Conservation (phyloP, 1,140 invertebrate species). For the Laodelphax striatellus region DNA sequence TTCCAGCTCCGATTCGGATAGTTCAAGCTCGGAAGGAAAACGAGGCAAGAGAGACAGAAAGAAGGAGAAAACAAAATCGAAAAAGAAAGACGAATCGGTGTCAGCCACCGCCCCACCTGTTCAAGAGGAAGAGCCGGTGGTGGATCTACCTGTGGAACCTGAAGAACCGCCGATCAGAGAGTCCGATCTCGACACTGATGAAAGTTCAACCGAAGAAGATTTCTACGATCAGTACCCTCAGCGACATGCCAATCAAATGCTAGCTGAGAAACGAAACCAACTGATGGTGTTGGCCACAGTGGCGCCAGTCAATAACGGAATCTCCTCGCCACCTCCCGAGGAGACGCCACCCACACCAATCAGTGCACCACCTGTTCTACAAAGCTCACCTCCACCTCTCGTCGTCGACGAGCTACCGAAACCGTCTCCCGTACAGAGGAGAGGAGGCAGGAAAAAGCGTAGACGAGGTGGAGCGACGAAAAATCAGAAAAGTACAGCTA, state of each 20-base stretch:
- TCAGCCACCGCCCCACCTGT: slow-evolving; percentile 1
- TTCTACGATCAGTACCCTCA: slow-evolving; percentile 75
- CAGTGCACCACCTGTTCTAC: neutral
- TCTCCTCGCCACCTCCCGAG: slow-evolving; percentile 17
- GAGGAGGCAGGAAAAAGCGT: too few relatives aligned
- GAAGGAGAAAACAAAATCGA: slow-evolving; percentile 27
- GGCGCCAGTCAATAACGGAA: slow-evolving; percentile 42
- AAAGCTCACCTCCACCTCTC: neutral
- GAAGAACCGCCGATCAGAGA: slow-evolving; percentile 47
- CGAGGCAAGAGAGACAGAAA: slow-evolving; percentile 29
- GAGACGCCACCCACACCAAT: neutral
- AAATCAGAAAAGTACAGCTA: too few relatives aligned
- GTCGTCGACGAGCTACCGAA: too few relatives aligned
- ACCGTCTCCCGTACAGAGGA: too few relatives aligned
- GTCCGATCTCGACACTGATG: slow-evolving; percentile 69
- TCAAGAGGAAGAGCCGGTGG: slow-evolving; percentile 10
- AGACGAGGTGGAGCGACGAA: too few relatives aligned
- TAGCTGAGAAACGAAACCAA: slow-evolving; percentile 57
- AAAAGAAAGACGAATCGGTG: slow-evolving; percentile 27
- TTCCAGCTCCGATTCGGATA: slow-evolving; percentile 55
- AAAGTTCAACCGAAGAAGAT: slow-evolving; percentile 74
- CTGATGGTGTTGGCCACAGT: slow-evolving; percentile 43
- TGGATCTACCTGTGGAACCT: slow-evolving; percentile 17
- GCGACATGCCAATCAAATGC: slow-evolving; percentile 49
- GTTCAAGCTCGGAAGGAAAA: slow-evolving; percentile 40